phyloP scores from a whole-genome alignment of 2,888 invertebrate genomes.

The Saturnia japonica region DNA sequence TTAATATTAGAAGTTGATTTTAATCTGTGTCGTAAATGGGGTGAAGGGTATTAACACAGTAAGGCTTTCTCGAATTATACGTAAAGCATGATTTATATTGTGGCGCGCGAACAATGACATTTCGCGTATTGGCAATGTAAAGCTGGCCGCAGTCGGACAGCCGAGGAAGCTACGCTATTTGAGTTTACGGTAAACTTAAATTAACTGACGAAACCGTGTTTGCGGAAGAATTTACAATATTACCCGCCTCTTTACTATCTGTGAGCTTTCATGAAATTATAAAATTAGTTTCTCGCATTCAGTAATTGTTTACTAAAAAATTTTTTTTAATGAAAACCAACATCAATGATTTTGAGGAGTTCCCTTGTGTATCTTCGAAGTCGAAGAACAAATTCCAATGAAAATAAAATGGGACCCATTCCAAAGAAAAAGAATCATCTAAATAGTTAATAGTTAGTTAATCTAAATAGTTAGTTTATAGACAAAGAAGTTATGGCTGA shows the following conservation, averaged over 20 bases:
- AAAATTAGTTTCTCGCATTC: not conserved
- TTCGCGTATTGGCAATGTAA: constrained; percentile 51
- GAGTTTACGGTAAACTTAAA: constrained; percentile 77
- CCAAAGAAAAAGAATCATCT: no score
- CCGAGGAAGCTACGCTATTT: constrained; percentile 63
- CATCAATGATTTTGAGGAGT: no score
- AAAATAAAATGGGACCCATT: no score
- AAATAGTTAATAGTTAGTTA: no score
- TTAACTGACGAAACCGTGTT: constrained; percentile 66
- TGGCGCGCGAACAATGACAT: constrained; percentile 73
- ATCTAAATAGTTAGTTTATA: no score
- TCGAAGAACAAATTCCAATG: no score
- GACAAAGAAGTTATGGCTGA: no score
- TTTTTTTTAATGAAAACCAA: no score
- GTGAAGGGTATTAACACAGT: constrained; percentile 50
- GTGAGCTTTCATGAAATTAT: not conserved
- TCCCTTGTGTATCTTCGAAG: no score
- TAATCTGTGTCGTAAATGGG: constrained; percentile 41
- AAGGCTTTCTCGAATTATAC: constrained; percentile 50
- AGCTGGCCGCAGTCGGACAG: constrained; percentile 50
- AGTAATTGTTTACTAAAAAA: not conserved
- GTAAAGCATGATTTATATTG: constrained; percentile 73
- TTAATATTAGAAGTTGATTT: constrained; percentile 25
- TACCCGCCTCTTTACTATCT: not conserved
- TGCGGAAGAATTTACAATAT: constrained; percentile 36